These are phyloP conservation scores for Ladona fulva DNA, from an alignment of 1,140 invertebrate genomes.

Conservation along the genomic window DNA sequence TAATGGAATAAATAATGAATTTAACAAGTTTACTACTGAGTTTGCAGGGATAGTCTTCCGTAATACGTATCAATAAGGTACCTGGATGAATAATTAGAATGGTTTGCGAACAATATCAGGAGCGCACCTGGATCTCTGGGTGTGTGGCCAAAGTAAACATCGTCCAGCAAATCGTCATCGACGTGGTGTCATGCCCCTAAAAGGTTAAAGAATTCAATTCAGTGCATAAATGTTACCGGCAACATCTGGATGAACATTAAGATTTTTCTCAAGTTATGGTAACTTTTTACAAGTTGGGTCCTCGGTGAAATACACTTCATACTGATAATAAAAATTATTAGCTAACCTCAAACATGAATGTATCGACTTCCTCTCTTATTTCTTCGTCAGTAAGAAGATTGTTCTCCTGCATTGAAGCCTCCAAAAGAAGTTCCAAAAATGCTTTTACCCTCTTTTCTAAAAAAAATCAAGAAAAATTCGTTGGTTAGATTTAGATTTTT, in stretches of 20 bases:
- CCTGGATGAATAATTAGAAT: no score
- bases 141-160: conserved; percentile 36
- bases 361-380: conserved; percentile 63
- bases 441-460: conserved; percentile 45
- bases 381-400: conserved; percentile 48
- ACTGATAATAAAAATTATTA: no score
- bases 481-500: no score
- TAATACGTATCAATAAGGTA: no score
- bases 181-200: conserved; percentile 47
- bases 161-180: conserved; percentile 35
- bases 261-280: no score
- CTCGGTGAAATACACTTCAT: no score
- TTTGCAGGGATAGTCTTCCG: no score
- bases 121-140: conserved; percentile 33
- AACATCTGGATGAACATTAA: no score
- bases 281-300: no score
- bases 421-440: conserved; percentile 66
- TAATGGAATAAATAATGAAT: no score
- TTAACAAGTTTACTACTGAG: no score
- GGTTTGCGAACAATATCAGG: neutral
- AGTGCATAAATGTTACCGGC: no score
- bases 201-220: neutral
- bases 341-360: conserved; percentile 66
- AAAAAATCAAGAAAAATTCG: conserved; percentile 23
- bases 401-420: conserved; percentile 46